Percentiles rank a stretch among this genome's conserved stretches.
Conservation (phyloP, 2,797 vertebrate species). For the Forpus xanthops region DNA sequence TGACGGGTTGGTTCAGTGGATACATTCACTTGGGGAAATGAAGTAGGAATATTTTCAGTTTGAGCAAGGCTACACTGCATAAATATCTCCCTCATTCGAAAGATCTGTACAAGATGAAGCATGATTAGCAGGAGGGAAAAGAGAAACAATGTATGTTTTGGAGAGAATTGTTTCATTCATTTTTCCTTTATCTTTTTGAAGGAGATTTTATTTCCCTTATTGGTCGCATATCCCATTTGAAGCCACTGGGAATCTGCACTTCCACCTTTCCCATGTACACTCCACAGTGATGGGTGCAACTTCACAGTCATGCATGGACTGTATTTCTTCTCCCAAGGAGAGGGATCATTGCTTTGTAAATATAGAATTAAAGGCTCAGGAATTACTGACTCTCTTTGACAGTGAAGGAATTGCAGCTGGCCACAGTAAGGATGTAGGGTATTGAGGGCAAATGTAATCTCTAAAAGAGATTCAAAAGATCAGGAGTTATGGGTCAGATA, state of each 20-base stretch:
- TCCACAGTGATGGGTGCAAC: background rate
- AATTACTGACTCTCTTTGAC: background rate
- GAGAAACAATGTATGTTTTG: background rate
- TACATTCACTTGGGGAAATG: background rate
- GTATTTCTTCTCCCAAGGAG: background rate
- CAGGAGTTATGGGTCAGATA: background rate
- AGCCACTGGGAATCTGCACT: background rate
- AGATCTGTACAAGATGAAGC: background rate
- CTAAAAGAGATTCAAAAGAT: background rate
- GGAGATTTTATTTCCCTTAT: background rate
- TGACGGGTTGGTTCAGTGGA: background rate
- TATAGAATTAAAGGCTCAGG: background rate
- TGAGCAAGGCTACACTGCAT: background rate
- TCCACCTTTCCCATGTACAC: background rate
- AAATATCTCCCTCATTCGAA: background rate
- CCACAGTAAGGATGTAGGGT: background rate
- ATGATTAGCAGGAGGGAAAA: background rate
- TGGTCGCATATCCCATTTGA: background rate
- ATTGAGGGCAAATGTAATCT: background rate
- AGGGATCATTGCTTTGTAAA: background rate
- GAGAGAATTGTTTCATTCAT: background rate
- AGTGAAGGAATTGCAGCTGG: background rate
- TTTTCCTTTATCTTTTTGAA: background rate
- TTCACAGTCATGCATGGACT: background rate
- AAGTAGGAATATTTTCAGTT: background rate